These are phyloP conservation scores for Chydorus sphaericus DNA, from an alignment of 2,888 invertebrate genomes.

Conservation along the genomic window DNA sequence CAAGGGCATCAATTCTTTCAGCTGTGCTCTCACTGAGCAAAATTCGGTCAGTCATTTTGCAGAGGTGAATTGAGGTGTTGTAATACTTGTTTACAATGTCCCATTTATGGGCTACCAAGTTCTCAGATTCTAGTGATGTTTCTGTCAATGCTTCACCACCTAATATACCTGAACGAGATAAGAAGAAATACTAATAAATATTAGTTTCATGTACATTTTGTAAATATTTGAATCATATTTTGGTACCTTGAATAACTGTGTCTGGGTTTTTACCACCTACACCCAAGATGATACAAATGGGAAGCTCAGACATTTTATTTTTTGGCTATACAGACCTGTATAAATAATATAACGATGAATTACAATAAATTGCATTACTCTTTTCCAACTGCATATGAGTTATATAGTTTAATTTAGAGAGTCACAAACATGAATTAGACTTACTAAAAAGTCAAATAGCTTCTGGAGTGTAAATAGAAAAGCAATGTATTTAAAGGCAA, in stretches of 20 bases:
- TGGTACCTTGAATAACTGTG: conserved; percentile 23
- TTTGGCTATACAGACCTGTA: no score
- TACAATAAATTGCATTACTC: no score
- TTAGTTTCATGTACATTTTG: no score
- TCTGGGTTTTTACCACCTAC: conserved; percentile 19
- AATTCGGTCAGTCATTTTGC: conserved; percentile 35
- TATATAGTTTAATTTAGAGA: no score
- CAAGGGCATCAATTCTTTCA: conserved; percentile 41
- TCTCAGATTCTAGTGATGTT: conserved; percentile 11
- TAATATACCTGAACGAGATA: not conserved
- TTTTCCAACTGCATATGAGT: no score
- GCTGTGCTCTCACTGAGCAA: conserved; percentile 34
- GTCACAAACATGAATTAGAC: no score
- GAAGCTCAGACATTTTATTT: not conserved
- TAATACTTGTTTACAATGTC: conserved; percentile 57
- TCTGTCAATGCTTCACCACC: not conserved
- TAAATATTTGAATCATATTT: conserved; percentile 4
- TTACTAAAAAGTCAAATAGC: no score
- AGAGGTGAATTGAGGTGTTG: conserved; percentile 42
- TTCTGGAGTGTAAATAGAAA: no score
- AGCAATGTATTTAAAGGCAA: no score
- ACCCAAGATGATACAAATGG: conserved; percentile 9
- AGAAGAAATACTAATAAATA: conserved; percentile 2
- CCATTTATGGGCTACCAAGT: conserved; percentile 34
- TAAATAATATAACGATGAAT: no score